A percentile compares a stretch with the other conserved stretches of the same genome.
Evolutionary conservation across 2,113 vertebrate genomes (phyloP).

Genomic region (Cebus imitator): DNA sequence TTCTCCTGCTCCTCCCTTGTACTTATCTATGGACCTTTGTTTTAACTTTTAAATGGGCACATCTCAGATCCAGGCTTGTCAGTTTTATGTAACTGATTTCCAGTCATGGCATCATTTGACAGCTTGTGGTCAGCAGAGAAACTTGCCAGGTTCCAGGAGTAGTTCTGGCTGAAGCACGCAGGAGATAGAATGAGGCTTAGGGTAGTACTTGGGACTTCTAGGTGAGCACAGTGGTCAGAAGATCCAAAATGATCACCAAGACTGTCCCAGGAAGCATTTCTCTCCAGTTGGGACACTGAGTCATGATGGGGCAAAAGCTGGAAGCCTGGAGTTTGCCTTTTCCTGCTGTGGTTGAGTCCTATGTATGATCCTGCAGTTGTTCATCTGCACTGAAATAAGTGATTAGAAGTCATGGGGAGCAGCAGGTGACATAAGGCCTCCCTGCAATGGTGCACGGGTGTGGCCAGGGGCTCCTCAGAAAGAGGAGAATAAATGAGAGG

Average conservation of each 20-base stretch:
- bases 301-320: no score
- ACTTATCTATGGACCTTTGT: not conserved
- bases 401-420: not conserved
- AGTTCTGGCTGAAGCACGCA: not conserved
- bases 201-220: fast-evolving
- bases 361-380: not conserved
- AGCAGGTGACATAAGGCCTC: no score
- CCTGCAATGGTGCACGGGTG: no score
- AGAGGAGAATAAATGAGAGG: no score
- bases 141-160: no score
- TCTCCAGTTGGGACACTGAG: no score
- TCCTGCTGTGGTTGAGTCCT: not conserved
- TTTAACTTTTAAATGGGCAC: not conserved
- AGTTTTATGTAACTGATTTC: not conserved
- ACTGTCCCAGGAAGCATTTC: not conserved
- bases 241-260: not conserved
- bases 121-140: not conserved
- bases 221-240: no score
- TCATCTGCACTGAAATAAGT: not conserved
- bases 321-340: no score
- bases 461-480: no score
- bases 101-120: not conserved
- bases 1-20: not conserved
- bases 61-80: not conserved
- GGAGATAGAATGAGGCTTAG: not conserved